Base-by-base conservation (phyloP, 2,888 invertebrate genomes). In the Ceramica pisi region DNA sequence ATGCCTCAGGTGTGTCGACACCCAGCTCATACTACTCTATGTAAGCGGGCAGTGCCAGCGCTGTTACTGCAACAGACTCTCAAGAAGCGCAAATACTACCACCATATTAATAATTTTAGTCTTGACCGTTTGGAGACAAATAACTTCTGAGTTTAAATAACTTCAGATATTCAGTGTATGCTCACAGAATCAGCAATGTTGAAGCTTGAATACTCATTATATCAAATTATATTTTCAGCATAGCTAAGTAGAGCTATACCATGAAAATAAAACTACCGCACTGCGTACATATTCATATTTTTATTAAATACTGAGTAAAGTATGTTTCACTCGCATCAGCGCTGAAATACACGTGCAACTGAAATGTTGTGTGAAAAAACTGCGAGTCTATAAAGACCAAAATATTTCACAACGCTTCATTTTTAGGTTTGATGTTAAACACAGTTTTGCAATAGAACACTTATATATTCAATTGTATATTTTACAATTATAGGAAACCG, bases 211-310 rank as follows among this genome's bases (percentile, higher is more conserved):
- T 56, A 35, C 44, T 35, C 2, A 57, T n/a, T 38, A 38, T 38
- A 1, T 7, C 5, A 38, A 26, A 26, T n/a, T 31, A 60, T 1
- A 21, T 60, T 55, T 57, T 51, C 46, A 26, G 8, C 21, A 60
- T 31, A 56, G 12, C 23, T 41, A 21, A 48, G 21, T 59, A 21
- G 44, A 65, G 41, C 10, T n/a, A 38, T 53, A 41, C 31, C 57
- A 38, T 77, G 26, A 60, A 74, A 81, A 63, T 21, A 6, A 62
- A 38, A 66, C 53, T 63, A 69, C 69, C 71, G 75, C 84, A 81
- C 50, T 83, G 72, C 79, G 59, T 59, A 67, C 21, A 50, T 69
- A 68, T 78, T 75, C 67, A 71, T 81, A 78, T 75, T 69, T 81
- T 75, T 75, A 63, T 31, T 41, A 60, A 84, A 70, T 78, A 81